phyloP scores from a whole-genome alignment of 2,888 invertebrate species.

The Tenodera sinensis region DNA sequence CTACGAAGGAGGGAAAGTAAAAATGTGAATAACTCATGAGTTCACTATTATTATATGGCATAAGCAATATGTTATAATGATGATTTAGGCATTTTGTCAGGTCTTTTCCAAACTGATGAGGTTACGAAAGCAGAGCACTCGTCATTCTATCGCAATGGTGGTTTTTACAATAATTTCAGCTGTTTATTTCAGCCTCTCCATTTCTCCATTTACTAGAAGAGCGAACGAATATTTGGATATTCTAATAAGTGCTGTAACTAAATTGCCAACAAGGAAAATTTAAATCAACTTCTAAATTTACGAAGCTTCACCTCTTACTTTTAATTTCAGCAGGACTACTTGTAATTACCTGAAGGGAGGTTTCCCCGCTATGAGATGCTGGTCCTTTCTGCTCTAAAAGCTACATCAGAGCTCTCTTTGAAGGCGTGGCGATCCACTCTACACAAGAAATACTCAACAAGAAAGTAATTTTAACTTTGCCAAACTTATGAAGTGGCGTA shows the following conservation, averaged over 20 bases:
- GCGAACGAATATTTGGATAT: background rate
- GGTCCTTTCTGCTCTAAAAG: background rate
- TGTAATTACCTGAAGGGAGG: background rate
- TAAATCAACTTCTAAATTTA: background rate
- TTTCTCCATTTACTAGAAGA: background rate
- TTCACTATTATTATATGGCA: too few species aligned
- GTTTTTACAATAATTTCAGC: too few species aligned
- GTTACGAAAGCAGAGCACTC: too few species aligned
- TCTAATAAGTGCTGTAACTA: background rate
- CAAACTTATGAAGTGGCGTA: background rate
- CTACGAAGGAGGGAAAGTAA: too few species aligned
- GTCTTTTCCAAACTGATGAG: too few species aligned
- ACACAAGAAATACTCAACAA: background rate
- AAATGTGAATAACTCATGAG: too few species aligned
- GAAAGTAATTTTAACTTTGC: background rate
- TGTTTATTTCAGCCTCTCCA: too few species aligned
- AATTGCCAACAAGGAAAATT: background rate
- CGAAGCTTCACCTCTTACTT: background rate
- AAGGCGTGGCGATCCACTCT: background rate
- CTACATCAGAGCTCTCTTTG: background rate
- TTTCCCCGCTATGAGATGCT: background rate
- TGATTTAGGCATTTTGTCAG: too few species aligned
- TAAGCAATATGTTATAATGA: too few species aligned
- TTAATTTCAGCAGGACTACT: background rate
- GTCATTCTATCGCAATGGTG: too few species aligned